Base-by-base conservation (phyloP, 2,888 invertebrate genomes). In the Junonia oenone region DNA sequence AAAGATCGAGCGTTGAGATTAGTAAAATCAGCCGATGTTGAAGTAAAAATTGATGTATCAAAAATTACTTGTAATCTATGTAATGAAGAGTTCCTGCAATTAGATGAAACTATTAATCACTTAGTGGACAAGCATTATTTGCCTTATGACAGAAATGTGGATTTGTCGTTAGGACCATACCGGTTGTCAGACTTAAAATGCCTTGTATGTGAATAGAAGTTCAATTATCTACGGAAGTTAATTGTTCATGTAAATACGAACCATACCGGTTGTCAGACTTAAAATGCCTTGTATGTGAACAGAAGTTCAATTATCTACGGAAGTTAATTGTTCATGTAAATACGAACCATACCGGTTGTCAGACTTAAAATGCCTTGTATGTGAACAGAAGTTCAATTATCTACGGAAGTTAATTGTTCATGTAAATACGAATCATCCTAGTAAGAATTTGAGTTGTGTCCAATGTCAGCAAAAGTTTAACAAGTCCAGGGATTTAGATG, bases 41-140 rank as follows among this genome's bases (percentile, higher is more conserved):
- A 81, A 63, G 75, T 86, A 0, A 84, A 83, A 63, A 67, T 88
- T 8, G 87, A 88, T 52, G 78, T 86, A 0, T 87, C 88, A 0
- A 78, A 81, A 55, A 73, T 84, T 1, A 55, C 59, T 26, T 87
- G 88, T 58, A 73, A 81, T 15, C 69, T 85, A 11, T 88, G 88
- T 64, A 73, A 68, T 27, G 76, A 77, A 53, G 63, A 73, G 0
- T 84, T 84, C 46, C 61, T 58, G 15, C 64, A 61, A 47, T 66
- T 80, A 13, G 67, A 73, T 2, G 78, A 80, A 47, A 71, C 83
- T 2, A 63, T 86, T 5, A 73, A 74, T 38, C 87, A 88, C 73
- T 71, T 88, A 47, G 76, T 78, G 31, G 63, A 59, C 1, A 76
- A 76, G 63, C 88, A 88, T 48, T 59, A 70, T 6, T 59, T 86